Percentiles rank a stretch among this genome's conserved stretches.
Conservation (phyloP, 2,888 invertebrate species). For the Buathra laborator region DNA sequence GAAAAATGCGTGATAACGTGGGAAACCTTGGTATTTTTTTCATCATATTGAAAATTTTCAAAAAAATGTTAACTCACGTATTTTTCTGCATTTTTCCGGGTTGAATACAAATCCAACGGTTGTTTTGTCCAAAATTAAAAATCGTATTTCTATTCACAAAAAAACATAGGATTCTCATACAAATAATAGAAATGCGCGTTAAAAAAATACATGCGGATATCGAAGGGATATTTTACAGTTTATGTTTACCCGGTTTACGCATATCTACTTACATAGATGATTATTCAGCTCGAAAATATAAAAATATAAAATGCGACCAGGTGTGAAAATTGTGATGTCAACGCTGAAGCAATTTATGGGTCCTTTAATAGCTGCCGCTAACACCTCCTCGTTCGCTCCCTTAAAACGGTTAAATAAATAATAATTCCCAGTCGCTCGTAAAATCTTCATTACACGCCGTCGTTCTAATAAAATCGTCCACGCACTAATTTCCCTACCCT, state of each 20-base stretch:
- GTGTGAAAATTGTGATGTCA: slow-evolving; percentile 22
- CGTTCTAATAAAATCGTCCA: slow-evolving; percentile 81
- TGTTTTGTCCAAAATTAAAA: no score
- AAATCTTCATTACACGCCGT: slow-evolving; percentile 80
- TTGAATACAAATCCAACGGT: no score
- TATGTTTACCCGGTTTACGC: not conserved
- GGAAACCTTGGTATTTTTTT: no score
- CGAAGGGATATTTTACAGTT: not conserved
- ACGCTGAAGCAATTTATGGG: slow-evolving; percentile 17
- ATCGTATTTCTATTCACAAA: no score
- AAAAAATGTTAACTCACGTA: no score
- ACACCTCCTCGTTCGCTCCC: slow-evolving; percentile 38
- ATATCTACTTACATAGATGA: not conserved
- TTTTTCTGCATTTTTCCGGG: no score
- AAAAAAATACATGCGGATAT: no score
- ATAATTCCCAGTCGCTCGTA: slow-evolving; percentile 79
- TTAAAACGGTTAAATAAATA: slow-evolving; percentile 74
- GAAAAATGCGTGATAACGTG: no score
- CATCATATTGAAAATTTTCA: no score
- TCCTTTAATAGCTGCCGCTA: slow-evolving; percentile 28
- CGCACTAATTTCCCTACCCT: slow-evolving; percentile 79
- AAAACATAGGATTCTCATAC: no score
- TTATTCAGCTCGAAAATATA: not conserved
- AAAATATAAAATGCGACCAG: slow-evolving; percentile 11
- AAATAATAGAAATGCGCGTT: no score